A percentile compares a stretch with the other conserved stretches of the same genome.
These are phyloP conservation scores for Halcyon leucocephala DNA, from an alignment of 2,797 vertebrate species.

Conservation along the genomic window DNA sequence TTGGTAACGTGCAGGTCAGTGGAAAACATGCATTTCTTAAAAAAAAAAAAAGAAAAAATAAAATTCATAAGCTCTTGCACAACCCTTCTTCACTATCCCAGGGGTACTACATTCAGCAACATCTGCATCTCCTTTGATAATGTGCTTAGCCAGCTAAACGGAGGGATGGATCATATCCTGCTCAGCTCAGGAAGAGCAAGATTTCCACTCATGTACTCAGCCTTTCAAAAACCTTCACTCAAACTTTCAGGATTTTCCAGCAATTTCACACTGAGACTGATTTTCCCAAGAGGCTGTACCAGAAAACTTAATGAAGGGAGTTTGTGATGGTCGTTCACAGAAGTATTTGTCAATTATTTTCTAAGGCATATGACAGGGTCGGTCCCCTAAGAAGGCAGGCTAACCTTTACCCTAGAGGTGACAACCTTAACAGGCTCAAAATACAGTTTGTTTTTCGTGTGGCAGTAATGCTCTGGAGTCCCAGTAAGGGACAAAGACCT, in stretches of 20 bases:
- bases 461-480: not conserved
- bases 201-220: not conserved
- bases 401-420: not conserved
- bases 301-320: not conserved
- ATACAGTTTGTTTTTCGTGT: not conserved
- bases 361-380: not conserved
- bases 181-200: not conserved
- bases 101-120: not conserved
- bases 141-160: not conserved
- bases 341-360: not conserved
- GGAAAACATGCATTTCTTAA: not conserved
- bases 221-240: not conserved
- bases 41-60: not conserved
- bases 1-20: not conserved
- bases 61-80: not conserved
- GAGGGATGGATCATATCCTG: not conserved
- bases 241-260: not conserved
- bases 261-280: not conserved
- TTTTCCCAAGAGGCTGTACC: not conserved
- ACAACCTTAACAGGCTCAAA: not conserved
- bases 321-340: not conserved
- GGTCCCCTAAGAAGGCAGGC: not conserved
- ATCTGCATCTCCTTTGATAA: not conserved
- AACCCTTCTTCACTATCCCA: not conserved
- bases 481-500: not conserved